These are phyloP conservation scores for Oceanodroma tethys DNA, from an alignment of 2,113 vertebrate genomes.

Conservation along the genomic window DNA sequence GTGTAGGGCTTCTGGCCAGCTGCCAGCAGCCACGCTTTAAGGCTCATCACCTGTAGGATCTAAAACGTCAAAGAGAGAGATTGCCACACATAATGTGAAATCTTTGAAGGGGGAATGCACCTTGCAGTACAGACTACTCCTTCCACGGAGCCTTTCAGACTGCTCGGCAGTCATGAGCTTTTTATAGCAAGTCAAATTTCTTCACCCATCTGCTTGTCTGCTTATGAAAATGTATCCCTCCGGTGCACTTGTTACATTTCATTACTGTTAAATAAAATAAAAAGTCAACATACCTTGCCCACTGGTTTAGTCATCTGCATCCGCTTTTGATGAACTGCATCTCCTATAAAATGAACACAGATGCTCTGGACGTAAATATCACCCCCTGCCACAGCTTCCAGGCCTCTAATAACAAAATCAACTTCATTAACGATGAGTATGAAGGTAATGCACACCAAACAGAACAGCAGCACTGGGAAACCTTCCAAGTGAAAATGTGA, in stretches of 20 bases:
- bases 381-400: neutral
- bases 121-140: accelerated
- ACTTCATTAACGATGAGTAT: neutral
- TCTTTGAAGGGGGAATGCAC: neutral
- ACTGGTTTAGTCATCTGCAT: conserved; percentile 5
- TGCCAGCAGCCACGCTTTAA: neutral
- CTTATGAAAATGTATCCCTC: conserved; percentile 42
- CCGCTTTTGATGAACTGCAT: neutral
- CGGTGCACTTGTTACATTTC: conserved; percentile 42
- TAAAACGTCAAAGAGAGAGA: neutral
- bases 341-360: neutral
- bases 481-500: conserved; percentile 9
- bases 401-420: neutral
- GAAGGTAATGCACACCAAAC: neutral
- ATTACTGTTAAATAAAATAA: conserved; percentile 30
- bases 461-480: neutral
- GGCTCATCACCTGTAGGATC: neutral
- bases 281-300: conserved; percentile 12
- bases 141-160: neutral
- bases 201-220: conserved; percentile 61
- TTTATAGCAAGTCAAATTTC: conserved; percentile 52
- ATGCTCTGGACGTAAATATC: neutral
- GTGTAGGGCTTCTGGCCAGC: neutral
- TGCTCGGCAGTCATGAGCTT: neutral
- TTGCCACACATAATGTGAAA: accelerated